Percentiles rank a stretch among this genome's conserved stretches.
These are phyloP conservation scores for Idris sp. DNA, from an alignment of 1,140 invertebrate genomes.

Conservation along the genomic window DNA sequence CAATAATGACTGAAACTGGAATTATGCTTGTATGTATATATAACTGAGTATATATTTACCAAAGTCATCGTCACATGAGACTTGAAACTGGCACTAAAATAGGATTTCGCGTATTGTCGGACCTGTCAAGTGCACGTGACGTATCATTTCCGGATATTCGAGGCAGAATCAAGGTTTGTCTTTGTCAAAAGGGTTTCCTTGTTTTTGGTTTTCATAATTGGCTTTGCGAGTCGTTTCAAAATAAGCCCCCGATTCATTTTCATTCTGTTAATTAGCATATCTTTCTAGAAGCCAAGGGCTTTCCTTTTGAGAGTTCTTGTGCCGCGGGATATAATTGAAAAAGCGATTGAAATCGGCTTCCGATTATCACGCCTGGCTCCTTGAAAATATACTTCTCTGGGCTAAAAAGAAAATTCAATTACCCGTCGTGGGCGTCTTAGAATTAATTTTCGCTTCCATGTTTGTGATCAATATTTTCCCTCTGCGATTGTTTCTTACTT, in stretches of 20 bases:
- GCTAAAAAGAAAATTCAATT: conserved; percentile 45
- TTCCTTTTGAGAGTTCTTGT: conserved; percentile 21
- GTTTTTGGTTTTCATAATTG: conserved; percentile 55
- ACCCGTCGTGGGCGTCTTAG: conserved; percentile 12
- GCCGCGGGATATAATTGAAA: conserved; percentile 34
- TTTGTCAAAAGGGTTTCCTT: conserved; percentile 52
- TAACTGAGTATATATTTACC: conserved; percentile 15
- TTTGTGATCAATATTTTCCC: conserved; percentile 27
- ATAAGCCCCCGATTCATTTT: conserved; percentile 39
- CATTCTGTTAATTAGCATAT: conserved; percentile 54
- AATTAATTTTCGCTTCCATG: conserved; percentile 12
- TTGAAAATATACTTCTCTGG: conserved; percentile 3
- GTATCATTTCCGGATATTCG: conserved; percentile 56
- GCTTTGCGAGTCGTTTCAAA: conserved; percentile 43
- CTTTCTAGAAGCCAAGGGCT: conserved; percentile 21
- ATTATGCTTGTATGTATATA: no score
- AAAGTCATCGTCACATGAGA: conserved; percentile 19
- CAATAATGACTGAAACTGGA: no score
- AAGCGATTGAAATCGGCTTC: conserved; percentile 27
- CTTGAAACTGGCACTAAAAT: conserved; percentile 46
- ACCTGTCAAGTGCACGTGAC: conserved; percentile 51
- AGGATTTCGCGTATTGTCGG: conserved; percentile 48
- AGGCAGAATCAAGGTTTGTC: conserved; percentile 39
- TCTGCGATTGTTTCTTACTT: not conserved
- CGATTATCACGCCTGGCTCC: conserved; percentile 35